Base-by-base conservation (phyloP, 2,797 vertebrate species). In the Poliocrania exsul region DNA sequence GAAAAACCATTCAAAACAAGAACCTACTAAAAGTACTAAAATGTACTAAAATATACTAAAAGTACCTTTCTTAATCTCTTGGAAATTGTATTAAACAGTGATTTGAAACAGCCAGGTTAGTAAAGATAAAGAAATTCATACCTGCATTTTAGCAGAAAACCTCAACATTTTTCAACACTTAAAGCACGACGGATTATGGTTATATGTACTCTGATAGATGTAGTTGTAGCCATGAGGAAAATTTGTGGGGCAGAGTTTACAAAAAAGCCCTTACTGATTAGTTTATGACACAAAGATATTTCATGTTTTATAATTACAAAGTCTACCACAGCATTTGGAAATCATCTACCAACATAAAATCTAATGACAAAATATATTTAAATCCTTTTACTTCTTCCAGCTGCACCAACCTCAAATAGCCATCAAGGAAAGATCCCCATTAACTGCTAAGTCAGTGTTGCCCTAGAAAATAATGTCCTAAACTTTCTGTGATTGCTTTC, bases 281-380 rank as follows among this genome's bases (percentile, higher is more conserved):
- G 16, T 90, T 49, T 92, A 87, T 92, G 83, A 88, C 78, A 88
- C 61, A 93, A 93, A 81, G 11, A 65, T 82, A 58, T 94, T 93
- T 91, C 40, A 58, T 38, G 61, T 91, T 96, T 92, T 67, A 71
- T 88, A 91, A 47, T 54, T 46, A 72, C 10, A 11, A 69, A 93
- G 61, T 50, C 84, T 92, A 79, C 67, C 31, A 66, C 62, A 70
- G 72, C 75, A 95, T 95, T 88, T 92, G 37, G 12, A 97, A 96
- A 95, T 90, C 61, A 95, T 95, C 61, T 85, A 46, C 87, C 66
- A 87, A 78, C 71, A 56, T 92, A 90, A 93, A 73, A 93, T 26
- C 86, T 96, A 94, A 92, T 57, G 75, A 83, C 47, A 94, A 96
- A 95, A 53, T 84, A 95, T 96, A 95, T 53, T 89, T 20, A 92